Percentiles rank a stretch among this genome's conserved stretches.
Evolutionary conservation across 2,797 vertebrate species (phyloP).

Genomic region (Scolopax rusticola): DNA sequence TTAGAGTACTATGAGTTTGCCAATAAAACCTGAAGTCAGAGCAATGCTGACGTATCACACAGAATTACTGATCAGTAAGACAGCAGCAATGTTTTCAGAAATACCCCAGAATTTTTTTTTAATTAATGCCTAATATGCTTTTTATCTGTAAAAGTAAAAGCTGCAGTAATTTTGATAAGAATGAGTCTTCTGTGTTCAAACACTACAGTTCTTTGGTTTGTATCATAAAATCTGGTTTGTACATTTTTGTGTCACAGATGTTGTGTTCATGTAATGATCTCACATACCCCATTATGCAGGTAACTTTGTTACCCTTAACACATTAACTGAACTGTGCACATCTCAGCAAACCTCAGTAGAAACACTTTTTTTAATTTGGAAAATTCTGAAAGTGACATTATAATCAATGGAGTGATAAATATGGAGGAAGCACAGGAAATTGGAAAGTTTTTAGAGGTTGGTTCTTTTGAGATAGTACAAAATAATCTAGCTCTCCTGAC

Average conservation of each 20-base stretch:
- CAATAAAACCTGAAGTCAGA: not conserved
- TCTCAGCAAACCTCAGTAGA: not conserved
- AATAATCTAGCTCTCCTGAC: not conserved
- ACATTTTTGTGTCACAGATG: not conserved
- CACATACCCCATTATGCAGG: not conserved
- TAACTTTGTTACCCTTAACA: not conserved
- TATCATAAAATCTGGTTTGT: not conserved
- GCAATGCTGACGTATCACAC: not conserved
- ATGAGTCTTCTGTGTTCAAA: not conserved
- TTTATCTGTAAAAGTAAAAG: not conserved
- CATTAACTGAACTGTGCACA: not conserved
- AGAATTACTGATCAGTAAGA: not conserved
- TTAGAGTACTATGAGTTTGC: not conserved
- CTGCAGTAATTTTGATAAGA: not conserved
- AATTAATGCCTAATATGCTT: not conserved
- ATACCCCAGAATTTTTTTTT: fast-evolving
- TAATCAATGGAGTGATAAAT: constrained; percentile 47
- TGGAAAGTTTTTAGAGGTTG: not conserved
- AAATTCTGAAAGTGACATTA: constrained; percentile 34
- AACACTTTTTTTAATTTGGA: not conserved
- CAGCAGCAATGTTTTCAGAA: not conserved
- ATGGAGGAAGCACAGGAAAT: not conserved
- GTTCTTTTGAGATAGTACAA: not conserved
- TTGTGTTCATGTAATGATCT: not conserved
- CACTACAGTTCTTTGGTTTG: not conserved